These are phyloP conservation scores for Monoplex corrugatus DNA, from an alignment of 2,888 invertebrate species.

Conservation along the genomic window DNA sequence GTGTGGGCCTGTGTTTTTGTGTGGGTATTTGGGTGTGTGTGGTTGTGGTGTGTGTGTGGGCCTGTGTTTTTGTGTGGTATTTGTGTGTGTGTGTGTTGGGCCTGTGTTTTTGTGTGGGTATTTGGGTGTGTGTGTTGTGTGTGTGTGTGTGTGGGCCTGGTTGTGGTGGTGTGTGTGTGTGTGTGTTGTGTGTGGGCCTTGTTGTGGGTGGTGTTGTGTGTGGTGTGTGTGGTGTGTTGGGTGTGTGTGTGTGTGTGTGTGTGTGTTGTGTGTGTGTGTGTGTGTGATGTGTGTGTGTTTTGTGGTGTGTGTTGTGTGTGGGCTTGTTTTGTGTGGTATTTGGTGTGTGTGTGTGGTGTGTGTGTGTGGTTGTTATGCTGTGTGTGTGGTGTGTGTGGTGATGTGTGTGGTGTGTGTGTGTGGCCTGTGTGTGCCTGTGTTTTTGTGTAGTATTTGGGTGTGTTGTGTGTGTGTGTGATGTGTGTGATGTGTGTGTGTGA, in stretches of 20 bases:
- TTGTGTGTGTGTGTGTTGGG: no score
- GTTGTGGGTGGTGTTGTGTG: background rate
- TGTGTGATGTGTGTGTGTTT: background rate
- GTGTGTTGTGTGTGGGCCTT: background rate
- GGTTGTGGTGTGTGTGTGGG: background rate
- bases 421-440: no score
- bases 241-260: constrained; percentile 38
- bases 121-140: background rate
- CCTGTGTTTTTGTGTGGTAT: background rate
- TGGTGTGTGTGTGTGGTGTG: background rate
- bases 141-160: background rate
- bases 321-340: background rate
- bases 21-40: background rate
- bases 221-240: background rate
- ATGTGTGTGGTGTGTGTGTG: background rate
- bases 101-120: background rate
- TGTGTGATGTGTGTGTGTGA: constrained; percentile 22
- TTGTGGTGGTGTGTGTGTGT: constrained; percentile 16
- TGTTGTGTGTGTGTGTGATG: constrained; percentile 42
- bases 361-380: constrained; percentile 25
- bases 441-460: no score
- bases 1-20: no score
- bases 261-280: constrained; percentile 43
- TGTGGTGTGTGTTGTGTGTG: background rate
- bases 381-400: constrained; percentile 23